Evolutionary conservation across 2,888 invertebrate species (phyloP), one percentile per base, ranked within the genome.

Genomic region (Drosophila fulvimacula): DNA sequence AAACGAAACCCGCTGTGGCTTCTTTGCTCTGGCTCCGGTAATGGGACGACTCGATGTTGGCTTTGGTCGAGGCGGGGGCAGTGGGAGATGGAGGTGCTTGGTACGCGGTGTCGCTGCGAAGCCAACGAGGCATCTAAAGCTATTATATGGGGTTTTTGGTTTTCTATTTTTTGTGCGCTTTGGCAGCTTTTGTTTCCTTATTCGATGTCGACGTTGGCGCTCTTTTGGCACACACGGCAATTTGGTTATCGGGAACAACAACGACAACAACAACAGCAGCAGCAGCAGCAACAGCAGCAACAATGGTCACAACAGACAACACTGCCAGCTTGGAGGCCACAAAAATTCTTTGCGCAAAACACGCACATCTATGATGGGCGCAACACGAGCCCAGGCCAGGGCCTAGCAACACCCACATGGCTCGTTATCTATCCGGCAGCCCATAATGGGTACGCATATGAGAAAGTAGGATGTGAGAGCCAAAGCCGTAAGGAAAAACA

Each of bases 41-140:
- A 78, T 83, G 84, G 83, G 84, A 59, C 64, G 64, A 58, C 17
- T 6, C 44, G 48, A 48, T 58, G 41, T 27, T 38, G 52, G 24
- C 17, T 5, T 9, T 19, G 4, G 4, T 36, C n/a, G 63, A 7
- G 24, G 24, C 1, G 4, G 27, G 1, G 4, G 17, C 21, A 9
- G 63, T 13, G 52, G n/a, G 39, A 21, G 41, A 4, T 32, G 55
- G 57, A 67, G 87, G 85, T 77, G 84, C 88, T 77, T 88, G 89
- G 86, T 79, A 86, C 86, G 76, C 74, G 73, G 69, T 89, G 89
- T 73, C 88, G 70, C 88, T 81, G 76, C 59, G 51, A 56, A 41
- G 46, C 60, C 59, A 60, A 46, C 63, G 46, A 61, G 41, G 57
- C 49, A 77, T 57, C 69, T 73, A 66, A 59, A 66, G 75, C 74